Evolutionary conservation across 1,140 invertebrate genomes (phyloP), one percentile per base, ranked within the genome.

Genomic region (Panagrolaimus sp.): DNA sequence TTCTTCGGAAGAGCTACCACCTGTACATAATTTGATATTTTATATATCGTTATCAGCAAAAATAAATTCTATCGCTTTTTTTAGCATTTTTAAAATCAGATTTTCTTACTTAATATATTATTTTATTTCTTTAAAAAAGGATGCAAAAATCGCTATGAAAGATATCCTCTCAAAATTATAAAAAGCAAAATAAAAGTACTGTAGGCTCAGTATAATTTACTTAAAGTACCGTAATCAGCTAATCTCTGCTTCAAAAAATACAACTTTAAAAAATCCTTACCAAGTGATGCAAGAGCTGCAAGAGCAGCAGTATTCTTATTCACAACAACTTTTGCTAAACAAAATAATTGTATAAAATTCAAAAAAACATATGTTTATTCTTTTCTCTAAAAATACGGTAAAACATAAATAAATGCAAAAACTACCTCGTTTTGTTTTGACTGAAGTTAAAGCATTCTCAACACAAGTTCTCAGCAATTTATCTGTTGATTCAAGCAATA

Each of bases 1-100:
- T 58, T 58, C 52, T 58, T 58, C 52, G 52, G 52, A 58, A 21
- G 52, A 58, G 52, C 52, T 58, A 58, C 52, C 52, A 21, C 52
- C 52, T 58, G 52, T 21, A 58, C 52, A 58, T 38, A 38, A 5
- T 14, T 58, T 58, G 0, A 12, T 55, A 58, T 58, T 58, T n/a
- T 14, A 58, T 9, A 52, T n/a, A n/a, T n/a, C n/a, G n/a, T n/a
- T 9, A 46, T 46, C 45, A 10, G 17, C 26, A 21, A 24, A 52
- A 52, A 10, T 52, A 21, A 58, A 58, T 24, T 12, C 21, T 58
- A 21, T 14, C 10, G 12, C 15, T 2, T 26, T 26, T 58, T 12
- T 26, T 8, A 17, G 5, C 21, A 2, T 24, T 38, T 38, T 4
- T 4, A 38, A 38, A 38, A 38, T 38, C 32, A 4, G 2, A 58